phyloP scores from a whole-genome alignment of 2,888 invertebrate species.

The Chymomyza procnemis region DNA sequence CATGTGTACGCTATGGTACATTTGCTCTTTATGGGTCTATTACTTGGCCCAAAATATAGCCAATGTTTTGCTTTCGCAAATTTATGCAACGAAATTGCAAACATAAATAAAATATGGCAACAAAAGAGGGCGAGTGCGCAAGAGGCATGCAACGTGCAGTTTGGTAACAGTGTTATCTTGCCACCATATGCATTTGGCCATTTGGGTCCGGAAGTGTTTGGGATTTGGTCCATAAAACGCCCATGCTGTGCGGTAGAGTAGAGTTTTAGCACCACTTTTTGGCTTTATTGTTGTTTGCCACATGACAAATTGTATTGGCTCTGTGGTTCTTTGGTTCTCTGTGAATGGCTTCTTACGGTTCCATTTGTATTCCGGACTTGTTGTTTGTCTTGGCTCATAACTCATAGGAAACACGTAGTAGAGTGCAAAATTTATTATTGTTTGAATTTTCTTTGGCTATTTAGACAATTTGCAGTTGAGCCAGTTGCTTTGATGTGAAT shows the following conservation, averaged over 20 bases:
- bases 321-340: constrained; percentile 18
- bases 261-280: constrained; percentile 52
- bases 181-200: background rate
- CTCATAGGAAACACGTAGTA: constrained; percentile 58
- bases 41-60: constrained; percentile 44
- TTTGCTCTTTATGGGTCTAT: constrained; percentile 42
- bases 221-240: constrained; percentile 42
- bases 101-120: constrained; percentile 56
- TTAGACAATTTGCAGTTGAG: constrained; percentile 32
- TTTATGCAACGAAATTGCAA: constrained; percentile 45
- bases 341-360: constrained; percentile 9
- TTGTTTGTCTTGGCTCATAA: constrained; percentile 35
- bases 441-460: constrained; percentile 39
- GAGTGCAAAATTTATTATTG: constrained; percentile 48
- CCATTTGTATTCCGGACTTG: constrained; percentile 56
- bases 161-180: background rate
- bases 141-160: background rate
- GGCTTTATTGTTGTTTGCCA: constrained; percentile 23
- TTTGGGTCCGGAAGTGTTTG: constrained; percentile 7
- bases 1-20: background rate
- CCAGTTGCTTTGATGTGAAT: constrained; percentile 8
- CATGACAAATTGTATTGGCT: constrained; percentile 57
- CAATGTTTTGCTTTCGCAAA: constrained; percentile 34
- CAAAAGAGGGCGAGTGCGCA: no score
- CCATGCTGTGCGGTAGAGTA: constrained; percentile 22